These are phyloP conservation scores for Zeuzera pyrina DNA, from an alignment of 2,888 invertebrate species.

Conservation along the genomic window DNA sequence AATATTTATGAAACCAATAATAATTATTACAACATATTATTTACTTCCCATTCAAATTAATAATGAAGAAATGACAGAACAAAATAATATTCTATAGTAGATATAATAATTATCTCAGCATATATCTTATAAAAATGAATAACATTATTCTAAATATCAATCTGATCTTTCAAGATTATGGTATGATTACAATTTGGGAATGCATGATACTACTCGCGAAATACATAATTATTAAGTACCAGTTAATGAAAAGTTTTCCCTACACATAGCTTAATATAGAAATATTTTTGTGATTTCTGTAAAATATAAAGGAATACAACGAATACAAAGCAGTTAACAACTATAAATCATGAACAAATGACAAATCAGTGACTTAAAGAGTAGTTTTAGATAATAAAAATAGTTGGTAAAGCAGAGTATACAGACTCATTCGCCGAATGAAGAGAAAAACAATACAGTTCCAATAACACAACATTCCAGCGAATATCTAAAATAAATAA, in stretches of 20 bases:
- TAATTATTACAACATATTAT: not conserved
- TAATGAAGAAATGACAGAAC: conserved; percentile 31
- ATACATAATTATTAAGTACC: conserved; percentile 69
- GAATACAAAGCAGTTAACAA: no score
- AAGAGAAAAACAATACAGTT: no score
- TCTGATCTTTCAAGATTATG: conserved; percentile 56
- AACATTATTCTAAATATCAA: conserved; percentile 64
- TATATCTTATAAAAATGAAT: conserved; percentile 61
- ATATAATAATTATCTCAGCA: conserved; percentile 7
- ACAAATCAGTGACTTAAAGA: no score
- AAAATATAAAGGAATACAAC: conserved; percentile 35
- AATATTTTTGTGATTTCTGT: conserved; percentile 31
- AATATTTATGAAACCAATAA: not conserved
- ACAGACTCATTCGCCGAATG: no score
- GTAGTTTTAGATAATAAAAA: no score
- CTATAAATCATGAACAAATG: no score
- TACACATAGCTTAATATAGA: conserved; percentile 49
- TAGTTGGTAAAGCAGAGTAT: no score
- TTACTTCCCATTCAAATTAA: conserved; percentile 14
- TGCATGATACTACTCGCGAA: conserved; percentile 65
- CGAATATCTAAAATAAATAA: no score
- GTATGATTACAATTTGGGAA: conserved; percentile 69
- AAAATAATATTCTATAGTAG: conserved; percentile 25
- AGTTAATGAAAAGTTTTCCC: conserved; percentile 54
- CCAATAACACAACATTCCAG: no score